Evolutionary conservation across 2,888 invertebrate species (phyloP).

Genomic region (Drosophila anomelani): DNA sequence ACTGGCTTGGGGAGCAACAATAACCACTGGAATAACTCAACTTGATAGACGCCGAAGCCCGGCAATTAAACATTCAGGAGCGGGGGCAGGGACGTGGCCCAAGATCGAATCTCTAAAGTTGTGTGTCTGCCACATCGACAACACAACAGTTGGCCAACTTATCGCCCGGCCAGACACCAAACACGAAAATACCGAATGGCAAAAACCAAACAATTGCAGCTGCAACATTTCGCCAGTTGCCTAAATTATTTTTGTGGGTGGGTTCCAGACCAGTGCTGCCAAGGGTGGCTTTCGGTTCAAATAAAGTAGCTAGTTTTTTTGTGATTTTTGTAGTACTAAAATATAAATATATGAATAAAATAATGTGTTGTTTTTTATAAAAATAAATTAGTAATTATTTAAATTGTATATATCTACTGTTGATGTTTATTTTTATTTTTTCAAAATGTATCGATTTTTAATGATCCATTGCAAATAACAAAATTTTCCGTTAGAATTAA

Average conservation of each 20-base stretch:
- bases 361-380: no score
- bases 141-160: slow-evolving; percentile 21
- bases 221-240: slow-evolving; percentile 58
- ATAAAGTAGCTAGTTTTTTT: neutral
- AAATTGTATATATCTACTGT: no score
- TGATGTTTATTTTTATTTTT: no score
- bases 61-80: slow-evolving; percentile 29
- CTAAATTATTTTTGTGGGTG: slow-evolving; percentile 30
- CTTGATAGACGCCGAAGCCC: slow-evolving; percentile 31
- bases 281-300: neutral
- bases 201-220: slow-evolving; percentile 26
- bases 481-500: no score
- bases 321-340: no score
- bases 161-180: slow-evolving; percentile 7
- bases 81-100: neutral
- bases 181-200: slow-evolving; percentile 13
- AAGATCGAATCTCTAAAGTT: slow-evolving; percentile 39
- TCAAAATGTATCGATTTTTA: no score
- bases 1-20: slow-evolving; percentile 35
- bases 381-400: no score
- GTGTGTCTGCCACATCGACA: slow-evolving; percentile 29
- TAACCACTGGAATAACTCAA: slow-evolving; percentile 35
- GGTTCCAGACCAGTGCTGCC: slow-evolving; percentile 12
- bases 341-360: neutral
- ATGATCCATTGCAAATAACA: neutral